Base-by-base conservation (phyloP, 2,888 invertebrate genomes). In the Troilus luridus region DNA sequence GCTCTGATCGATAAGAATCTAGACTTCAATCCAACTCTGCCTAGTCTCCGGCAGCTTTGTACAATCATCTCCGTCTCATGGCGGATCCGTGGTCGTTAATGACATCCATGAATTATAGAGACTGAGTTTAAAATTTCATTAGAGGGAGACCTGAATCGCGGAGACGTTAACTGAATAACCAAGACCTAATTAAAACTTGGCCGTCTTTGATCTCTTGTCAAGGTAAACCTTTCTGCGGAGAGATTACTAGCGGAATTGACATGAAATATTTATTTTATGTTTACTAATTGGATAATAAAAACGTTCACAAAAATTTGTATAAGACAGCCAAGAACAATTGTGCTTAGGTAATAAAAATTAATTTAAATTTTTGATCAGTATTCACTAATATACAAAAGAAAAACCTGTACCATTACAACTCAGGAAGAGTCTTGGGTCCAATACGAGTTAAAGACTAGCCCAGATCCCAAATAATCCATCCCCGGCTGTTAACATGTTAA, bases 1-100 rank as follows among this genome's bases (percentile, higher is more conserved):
- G 72, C 41, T 41, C 72, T 77, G 72, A 77, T 77, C 72, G 72
- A 77, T 77, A 77, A 77, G 72, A 77, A 77, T 77, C 72, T 77
- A 77, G 72, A 77, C 72, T 41, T 77, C 72, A 77, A 77, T 77
- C 21, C 27, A 77, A 77, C 72, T 19, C 17, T 3, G 17, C 72
- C 72, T 77, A 77, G 17, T 19, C 72, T 77, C 72, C 27, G 12
- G 10, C 2, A 17, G 72, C 72, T 41, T 77, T 77, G 41, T 77
- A 77, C 17, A 77, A 67, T 67, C 67, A 67, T 67, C 24, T n/a
- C 24, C 24, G 24, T 24, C 6, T 67, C 5, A 14, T 24, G 24
- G 24, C 12, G 24, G 24, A 24, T 67, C 41, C 11, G 11, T 24
- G 12, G 24, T 14, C 14, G 12, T 27, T 67, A 24, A 14, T 67